A percentile compares a stretch with the other conserved stretches of the same genome.
phyloP scores from a whole-genome alignment of 2,797 vertebrate species.

The Intellagama lesueurii region DNA sequence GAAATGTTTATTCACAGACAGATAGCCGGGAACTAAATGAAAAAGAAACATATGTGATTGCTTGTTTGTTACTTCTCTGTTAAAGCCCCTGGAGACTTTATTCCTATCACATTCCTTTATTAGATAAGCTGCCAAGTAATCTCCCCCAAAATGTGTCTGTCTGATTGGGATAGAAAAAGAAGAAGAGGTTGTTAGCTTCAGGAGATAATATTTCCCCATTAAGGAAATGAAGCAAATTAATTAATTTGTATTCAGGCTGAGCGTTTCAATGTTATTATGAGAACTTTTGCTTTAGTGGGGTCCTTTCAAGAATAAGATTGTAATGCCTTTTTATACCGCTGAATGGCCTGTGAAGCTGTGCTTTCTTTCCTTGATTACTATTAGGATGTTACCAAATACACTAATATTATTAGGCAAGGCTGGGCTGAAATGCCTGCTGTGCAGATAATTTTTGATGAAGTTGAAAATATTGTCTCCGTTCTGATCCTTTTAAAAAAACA shows the following conservation, averaged over 20 bases:
- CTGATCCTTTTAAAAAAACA: neutral
- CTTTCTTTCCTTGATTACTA: neutral
- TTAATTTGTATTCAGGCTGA: constrained; percentile 57
- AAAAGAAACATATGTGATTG: constrained; percentile 48
- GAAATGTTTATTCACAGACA: constrained; percentile 66
- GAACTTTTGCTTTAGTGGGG: constrained; percentile 45
- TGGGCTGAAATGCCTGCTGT: neutral
- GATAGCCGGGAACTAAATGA: constrained; percentile 51
- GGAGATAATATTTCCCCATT: constrained; percentile 65
- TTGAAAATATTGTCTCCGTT: neutral
- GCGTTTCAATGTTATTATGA: constrained; percentile 38
- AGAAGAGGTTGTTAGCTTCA: constrained; percentile 38
- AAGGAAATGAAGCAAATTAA: constrained; percentile 64
- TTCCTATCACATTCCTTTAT: constrained; percentile 23
- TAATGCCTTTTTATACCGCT: constrained; percentile 27
- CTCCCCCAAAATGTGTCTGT: constrained; percentile 4
- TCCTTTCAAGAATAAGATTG: constrained; percentile 42
- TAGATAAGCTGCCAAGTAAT: constrained; percentile 31
- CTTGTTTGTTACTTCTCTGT: constrained; percentile 46
- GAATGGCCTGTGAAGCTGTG: constrained; percentile 22
- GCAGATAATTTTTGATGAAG: neutral
- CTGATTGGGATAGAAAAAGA: constrained; percentile 41
- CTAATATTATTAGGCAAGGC: neutral
- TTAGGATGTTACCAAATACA: neutral
- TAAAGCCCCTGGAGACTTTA: constrained; percentile 46